Base-by-base conservation (phyloP, 2,797 vertebrate species). In the Argentina silus region DNA sequence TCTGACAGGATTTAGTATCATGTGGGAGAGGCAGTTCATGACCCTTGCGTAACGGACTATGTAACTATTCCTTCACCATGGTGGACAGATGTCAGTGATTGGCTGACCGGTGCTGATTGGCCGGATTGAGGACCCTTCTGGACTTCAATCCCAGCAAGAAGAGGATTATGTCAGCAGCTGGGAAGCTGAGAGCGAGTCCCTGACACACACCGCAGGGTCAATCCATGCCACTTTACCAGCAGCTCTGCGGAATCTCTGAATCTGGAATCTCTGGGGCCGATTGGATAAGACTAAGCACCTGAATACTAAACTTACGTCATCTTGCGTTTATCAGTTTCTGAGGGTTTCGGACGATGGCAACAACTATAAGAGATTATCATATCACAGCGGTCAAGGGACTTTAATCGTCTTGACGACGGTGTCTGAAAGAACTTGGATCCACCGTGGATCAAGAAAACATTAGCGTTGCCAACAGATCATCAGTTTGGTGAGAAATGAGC, bases 131-230 rank as follows among this genome's bases (percentile, higher is more conserved):
- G 48, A 70, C 44, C 44, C 70, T 83, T 86, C 73, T 67, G 81
- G 21, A n/a, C 74, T 51, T 65, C 63, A 78, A 88, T 90, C 85
- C 83, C 60, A 82, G 73, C 78, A 76, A 57, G 44, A 64, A 78
- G 81, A 80, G 72, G 73, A 83, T 89, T 84, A 85, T 62, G 48
- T 90, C 81, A 73, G 53, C 84, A 85, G 83, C 79, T 84, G 85
- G 80, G 50, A 12, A 15, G 19, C n/a, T 14, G 14, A 51, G 45
- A 61, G 64, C 70, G 36, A 36, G 17, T 48, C 17, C 47, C 60
- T 10, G 7, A 43, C 19, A 11, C 42, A 60, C 15, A 59, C 62
- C 36, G n/a, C 50, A 51, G 21, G 17, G 62, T 43, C 17, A 12
- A 17, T 21, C 48, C 11, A 51, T 63, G 59, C 14, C 43, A n/a